Base-by-base conservation (phyloP, 2,797 vertebrate genomes). In the Acipenser transmontanus region DNA sequence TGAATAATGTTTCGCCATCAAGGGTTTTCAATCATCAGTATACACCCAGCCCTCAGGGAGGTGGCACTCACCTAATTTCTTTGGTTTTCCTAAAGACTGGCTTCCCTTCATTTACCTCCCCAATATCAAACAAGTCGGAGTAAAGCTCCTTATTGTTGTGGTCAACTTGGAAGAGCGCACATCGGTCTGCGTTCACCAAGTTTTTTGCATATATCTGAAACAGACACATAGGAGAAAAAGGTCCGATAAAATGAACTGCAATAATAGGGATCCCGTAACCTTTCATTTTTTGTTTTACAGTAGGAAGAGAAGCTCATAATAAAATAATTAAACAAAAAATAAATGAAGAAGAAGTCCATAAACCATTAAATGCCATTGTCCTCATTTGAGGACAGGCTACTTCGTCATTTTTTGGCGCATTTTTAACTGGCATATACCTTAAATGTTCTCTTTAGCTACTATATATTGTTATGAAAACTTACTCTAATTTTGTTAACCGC, bases 141-240 rank as follows among this genome's bases (percentile, higher is more conserved):
- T 98, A 99, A 66, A 99, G 84, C 82, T 99, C 97, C 86, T 94
- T 94, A 84, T 98, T 99, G 87, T 93, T 95, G 77, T 99, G 96
- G 84, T 99, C 97, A 47, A 99, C 97, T 92, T 99, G 97, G 94
- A 99, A 99, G 76, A 99, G 95, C 65, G 97, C 97, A 81, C 97
- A 99, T 59, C 97, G 92, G 78, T 99, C 97, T 68, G 97, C 97
- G 80, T 98, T 98, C 91, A 99, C 97, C 92, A 99, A 89, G 88
- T 98, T 96, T 93, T 99, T 99, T 95, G 97, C 97, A 95, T 99
- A 99, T 94, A 99, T 97, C 97, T 92, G 86, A 54, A 83, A 87
- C 72, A 84, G 73, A 84, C 17, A 17, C 17, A 66, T 68, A 79
- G 6, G 66, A 72, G 49, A 50, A 52, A 67, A 64, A 64, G 14